Base-by-base conservation (phyloP, 1,140 invertebrate species). In the Diorhabda sublineata region DNA sequence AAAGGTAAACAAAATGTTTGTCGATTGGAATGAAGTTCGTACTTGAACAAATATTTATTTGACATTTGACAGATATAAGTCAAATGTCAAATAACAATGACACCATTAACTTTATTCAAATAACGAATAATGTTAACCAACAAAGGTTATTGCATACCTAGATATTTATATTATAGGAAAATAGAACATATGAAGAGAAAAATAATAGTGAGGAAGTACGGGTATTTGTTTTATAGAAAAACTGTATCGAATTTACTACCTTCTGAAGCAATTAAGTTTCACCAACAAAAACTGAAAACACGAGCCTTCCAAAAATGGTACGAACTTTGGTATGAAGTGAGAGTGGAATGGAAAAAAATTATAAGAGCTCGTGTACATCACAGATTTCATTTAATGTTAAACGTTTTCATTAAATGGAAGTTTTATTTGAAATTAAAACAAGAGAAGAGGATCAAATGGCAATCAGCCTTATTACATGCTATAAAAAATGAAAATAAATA, bases 341-440 rank as follows among this genome's bases (percentile, higher is more conserved):
- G 41, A 41, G 52, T 67, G 43, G 69, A 58, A 42, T 70, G 66
- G 66, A 70, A 70, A 52, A 26, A 44, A 58, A 58, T 42, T 4
- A n/a, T 70, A 47, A 70, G 61, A 26, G 69, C 69, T 5, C 42
- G 58, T 9, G 66, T 70, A 56, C 61, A 67, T 47, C 67, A 70
- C 11, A 67, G 64, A 43, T 58, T 67, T 3, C 58, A 47, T 11
- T 44, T 64, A 11, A 56, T 5, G 11, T 43, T 67, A 42, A 63
- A 58, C 47, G 45, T 57, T 52, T 67, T 70, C 5, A 56, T 42
- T n/a, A 45, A 42, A 45, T 67, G 65, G 69, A 58, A 64, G 42
- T n/a, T 41, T 2, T 70, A 56, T 61, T 4, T 26, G 7, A 26
- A 6, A 8, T 9, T 9, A 8, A 43, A 11, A 47, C 64, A 52